Base-by-base conservation (phyloP, 1,140 invertebrate genomes). In the Trypoxylus dichotomus region DNA sequence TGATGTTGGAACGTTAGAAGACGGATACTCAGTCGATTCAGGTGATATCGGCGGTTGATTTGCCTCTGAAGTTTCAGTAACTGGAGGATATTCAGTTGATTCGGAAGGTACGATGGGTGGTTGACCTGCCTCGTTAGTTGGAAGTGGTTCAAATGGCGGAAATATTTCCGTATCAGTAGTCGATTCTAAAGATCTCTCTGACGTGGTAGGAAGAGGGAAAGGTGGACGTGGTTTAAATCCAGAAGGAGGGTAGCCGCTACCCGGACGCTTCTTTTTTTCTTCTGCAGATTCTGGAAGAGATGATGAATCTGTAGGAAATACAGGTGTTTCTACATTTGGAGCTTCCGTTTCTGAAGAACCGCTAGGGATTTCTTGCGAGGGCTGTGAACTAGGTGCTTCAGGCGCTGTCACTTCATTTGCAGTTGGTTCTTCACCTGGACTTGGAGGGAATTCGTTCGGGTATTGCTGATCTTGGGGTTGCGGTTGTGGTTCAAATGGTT, bases 141-240 rank as follows among this genome's bases (percentile, higher is more conserved):
- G 60, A 25, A 68, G 11, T 1, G 60, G 60, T 68, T 54, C 47
- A 54, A 54, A n/a, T 54, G 47, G 13, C 15, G 15, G 6, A 54
- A 6, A 27, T 8, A 8, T 83, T 21, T 85, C 83, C 11, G 85
- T 77, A 73, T 85, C 87, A n/a, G 87, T 83, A 2, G 88, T 84
- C 0, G 85, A 86, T 43, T 81, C 75, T 32, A 78, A 75, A 0
- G 84, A 58, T 21, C 47, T 73, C 29, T 77, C 76, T 71, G 21
- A 79, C 27, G 77, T 81, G 2, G 13, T 13, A 58, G 54, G 19
- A 76, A 32, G 54, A 11, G 75, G 11, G 15, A 63, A 74, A 5
- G 81, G 25, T 41, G 80, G 27, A 5, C 72, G 43, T 19, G 82
- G 77, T 25, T 68, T 72, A 8, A 32, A 77, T 43, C 81, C 80